Evolutionary conservation across 1,140 invertebrate species (phyloP), one percentile per base, ranked within the genome.

Genomic region (Hormaphis cornu): DNA sequence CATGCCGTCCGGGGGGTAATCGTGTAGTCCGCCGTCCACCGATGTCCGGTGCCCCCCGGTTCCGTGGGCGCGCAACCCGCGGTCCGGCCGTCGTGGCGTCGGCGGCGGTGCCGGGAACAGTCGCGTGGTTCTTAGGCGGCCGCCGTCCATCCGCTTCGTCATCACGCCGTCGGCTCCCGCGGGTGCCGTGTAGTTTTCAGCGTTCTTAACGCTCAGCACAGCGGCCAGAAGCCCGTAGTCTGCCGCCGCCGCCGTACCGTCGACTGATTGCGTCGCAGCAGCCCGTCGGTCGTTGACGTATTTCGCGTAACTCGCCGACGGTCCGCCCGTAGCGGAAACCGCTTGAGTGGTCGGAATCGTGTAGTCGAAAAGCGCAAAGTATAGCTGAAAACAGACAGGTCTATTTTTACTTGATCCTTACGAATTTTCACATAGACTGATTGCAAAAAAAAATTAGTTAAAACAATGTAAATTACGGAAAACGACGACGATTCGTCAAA

Each of bases 301-400:
- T n/a, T 66, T 66, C 8, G 61, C 61, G 7, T 66, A 66, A 35
- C 28, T 66, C 20, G 50, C 42, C 6, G 50, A 16, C 9, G 40
- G 61, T 3, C 61, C 61, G 22, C 12, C 46, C n/a, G 46, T 14
- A 3, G 18, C 16, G 6, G 28, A 16, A 5, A 26, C 10, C 3
- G n/a, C 1, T 50, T 50, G 61, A 20, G 6, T 24, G 1, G 44
- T 33, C n/a, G n/a, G 44, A 14, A 22, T 50, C 0, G 44, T 46
- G 12, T 48, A 66, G 35, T 66, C 44, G 12, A 50, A 66, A 6
- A 66, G 50, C 12, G 44, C 10, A 9, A 66, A 66, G 18, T 66
- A 66, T 20, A 66, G 18, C 61, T 61, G 16, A 8, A 30, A 33
- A 22, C 8, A 44, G 30, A 50, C 3, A 50, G n/a, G 16, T 53